Evolutionary conservation across 2,888 invertebrate genomes (phyloP).

Genomic region (Epirrhoe tristata): DNA sequence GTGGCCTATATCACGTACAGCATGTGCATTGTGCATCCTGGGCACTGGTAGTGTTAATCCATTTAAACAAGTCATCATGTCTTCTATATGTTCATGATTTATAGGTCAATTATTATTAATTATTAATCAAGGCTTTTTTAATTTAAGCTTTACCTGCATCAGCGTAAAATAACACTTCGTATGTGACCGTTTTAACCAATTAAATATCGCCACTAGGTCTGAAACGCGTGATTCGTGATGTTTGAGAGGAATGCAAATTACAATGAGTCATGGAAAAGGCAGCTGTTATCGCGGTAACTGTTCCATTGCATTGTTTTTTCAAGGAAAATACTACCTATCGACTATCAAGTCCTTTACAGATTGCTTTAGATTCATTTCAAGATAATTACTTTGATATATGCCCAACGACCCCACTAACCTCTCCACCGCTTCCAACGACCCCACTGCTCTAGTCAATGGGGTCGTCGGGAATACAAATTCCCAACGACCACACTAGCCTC

Average conservation of each 20-base stretch:
- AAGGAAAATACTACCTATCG: not conserved
- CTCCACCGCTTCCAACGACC: too few species aligned
- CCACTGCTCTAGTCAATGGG: too few species aligned
- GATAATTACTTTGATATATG: too few species aligned
- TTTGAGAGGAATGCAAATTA: constrained; percentile 60
- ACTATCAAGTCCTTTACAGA: not conserved
- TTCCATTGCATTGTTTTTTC: not conserved
- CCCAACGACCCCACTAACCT: too few species aligned
- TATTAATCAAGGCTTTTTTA: not conserved
- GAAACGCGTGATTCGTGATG: constrained; percentile 46
- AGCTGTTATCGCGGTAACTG: constrained; percentile 10
- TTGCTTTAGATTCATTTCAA: too few species aligned
- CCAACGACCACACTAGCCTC: too few species aligned
- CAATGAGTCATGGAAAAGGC: constrained; percentile 62
- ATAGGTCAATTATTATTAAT: not conserved
- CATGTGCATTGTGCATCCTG: too few species aligned
- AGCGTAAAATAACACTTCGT: not conserved
- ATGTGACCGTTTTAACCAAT: not conserved
- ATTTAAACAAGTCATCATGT: too few species aligned
- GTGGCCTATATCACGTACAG: too few species aligned
- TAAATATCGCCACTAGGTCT: constrained; percentile 50
- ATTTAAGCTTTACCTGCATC: not conserved
- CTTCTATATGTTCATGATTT: not conserved
- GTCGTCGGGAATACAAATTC: too few species aligned
- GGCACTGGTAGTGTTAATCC: too few species aligned